Evolutionary conservation across 1,140 invertebrate species (phyloP).

Genomic region (Prorops nasuta): DNA sequence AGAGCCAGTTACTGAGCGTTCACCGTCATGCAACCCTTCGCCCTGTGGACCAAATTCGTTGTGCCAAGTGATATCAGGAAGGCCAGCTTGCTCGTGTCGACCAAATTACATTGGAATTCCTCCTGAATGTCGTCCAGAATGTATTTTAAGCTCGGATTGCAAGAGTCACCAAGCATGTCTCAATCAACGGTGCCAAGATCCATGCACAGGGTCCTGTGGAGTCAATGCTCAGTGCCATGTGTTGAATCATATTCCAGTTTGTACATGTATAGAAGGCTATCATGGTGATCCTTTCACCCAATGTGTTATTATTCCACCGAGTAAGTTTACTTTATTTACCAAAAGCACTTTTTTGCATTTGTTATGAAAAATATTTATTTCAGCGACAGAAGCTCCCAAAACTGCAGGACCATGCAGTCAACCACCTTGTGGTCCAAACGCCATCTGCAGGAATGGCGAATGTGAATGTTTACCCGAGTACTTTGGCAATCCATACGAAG

Average conservation of each 20-base stretch:
- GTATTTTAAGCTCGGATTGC: conserved; percentile 72
- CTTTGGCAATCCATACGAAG: conserved; percentile 77
- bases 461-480: conserved; percentile 74
- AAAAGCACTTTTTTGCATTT: background rate
- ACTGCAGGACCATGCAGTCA: conserved; percentile 71
- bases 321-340: conserved; percentile 29
- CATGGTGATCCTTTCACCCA: conserved; percentile 76
- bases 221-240: conserved; percentile 71
- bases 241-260: conserved; percentile 73
- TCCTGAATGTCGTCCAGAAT: conserved; percentile 73
- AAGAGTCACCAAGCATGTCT: conserved; percentile 69
- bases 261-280: conserved; percentile 69
- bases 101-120: conserved; percentile 73
- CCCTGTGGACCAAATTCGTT: conserved; percentile 81
- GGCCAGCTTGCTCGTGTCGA: conserved; percentile 75
- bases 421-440: conserved; percentile 78
- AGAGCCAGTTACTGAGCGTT: conserved; percentile 58
- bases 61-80: conserved; percentile 69
- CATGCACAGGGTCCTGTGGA: conserved; percentile 74
- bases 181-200: conserved; percentile 71
- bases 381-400: conserved; percentile 37
- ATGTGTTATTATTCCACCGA: conserved; percentile 59
- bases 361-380: conserved; percentile 9
- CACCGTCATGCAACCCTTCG: conserved; percentile 72
- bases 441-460: conserved; percentile 65